These are phyloP conservation scores for Trichosurus vulpecula DNA, from an alignment of 2,797 vertebrate species.

Conservation along the genomic window DNA sequence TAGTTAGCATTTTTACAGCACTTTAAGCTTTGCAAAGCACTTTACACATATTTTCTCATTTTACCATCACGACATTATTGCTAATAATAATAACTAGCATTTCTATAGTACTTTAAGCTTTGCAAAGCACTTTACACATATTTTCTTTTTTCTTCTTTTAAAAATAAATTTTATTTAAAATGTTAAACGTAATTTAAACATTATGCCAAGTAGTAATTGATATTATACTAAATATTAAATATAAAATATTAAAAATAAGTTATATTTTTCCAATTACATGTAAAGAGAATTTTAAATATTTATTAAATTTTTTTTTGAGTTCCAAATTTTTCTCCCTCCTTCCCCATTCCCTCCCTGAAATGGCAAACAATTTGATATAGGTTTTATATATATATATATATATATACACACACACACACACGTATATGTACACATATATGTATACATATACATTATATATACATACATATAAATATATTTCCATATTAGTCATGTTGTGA, in stretches of 20 bases:
- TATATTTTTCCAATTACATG: background rate
- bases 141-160: no score
- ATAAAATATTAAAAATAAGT: no score
- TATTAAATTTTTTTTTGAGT: background rate
- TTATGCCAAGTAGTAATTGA: no score
- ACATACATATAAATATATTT: background rate
- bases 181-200: no score
- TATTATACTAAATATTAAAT: no score
- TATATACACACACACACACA: no score
- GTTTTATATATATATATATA: no score
- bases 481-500: background rate
- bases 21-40: background rate
- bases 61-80: background rate
- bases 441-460: no score
- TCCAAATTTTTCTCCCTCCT: background rate
- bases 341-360: background rate
- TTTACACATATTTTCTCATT: background rate
- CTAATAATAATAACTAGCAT: no score
- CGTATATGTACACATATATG: no score
- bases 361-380: background rate
- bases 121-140: no score
- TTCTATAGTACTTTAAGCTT: no score
- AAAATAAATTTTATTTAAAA: background rate
- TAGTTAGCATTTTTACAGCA: background rate
- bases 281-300: background rate